phyloP scores from a whole-genome alignment of 2,888 invertebrate species.

The Calephelis perditalis region DNA sequence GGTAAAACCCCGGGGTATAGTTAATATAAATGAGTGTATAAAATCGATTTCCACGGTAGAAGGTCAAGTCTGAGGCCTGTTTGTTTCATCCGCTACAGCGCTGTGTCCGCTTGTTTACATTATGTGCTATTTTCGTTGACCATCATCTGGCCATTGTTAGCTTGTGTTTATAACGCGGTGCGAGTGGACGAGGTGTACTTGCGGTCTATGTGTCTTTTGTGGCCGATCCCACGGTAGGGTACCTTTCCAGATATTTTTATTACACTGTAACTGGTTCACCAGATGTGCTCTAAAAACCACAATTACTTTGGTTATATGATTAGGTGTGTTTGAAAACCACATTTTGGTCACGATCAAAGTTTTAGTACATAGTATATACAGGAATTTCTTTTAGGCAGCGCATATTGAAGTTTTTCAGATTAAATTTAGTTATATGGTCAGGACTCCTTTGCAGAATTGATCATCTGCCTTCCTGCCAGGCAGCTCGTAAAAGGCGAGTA shows the following conservation, averaged over 20 bases:
- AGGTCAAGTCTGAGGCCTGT: slow-evolving; percentile 32
- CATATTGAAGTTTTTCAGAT: too few relatives aligned
- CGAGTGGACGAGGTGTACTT: slow-evolving; percentile 47
- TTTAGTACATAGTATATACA: too few relatives aligned
- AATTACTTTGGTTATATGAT: neutral
- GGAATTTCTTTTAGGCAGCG: too few relatives aligned
- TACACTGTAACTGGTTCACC: neutral
- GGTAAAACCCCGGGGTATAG: neutral
- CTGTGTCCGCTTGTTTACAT: slow-evolving; percentile 73
- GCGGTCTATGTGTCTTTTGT: slow-evolving; percentile 47
- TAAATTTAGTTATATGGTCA: too few relatives aligned
- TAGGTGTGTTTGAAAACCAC: too few relatives aligned
- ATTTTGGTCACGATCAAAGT: too few relatives aligned
- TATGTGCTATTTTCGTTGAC: slow-evolving; percentile 73
- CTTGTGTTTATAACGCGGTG: slow-evolving; percentile 52
- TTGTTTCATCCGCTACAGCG: slow-evolving; percentile 46
- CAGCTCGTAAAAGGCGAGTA: too few relatives aligned
- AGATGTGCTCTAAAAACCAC: neutral
- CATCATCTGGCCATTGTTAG: slow-evolving; percentile 76
- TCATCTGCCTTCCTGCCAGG: too few relatives aligned
- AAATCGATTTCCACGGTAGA: slow-evolving; percentile 25
- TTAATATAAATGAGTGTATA: slow-evolving; percentile 25
- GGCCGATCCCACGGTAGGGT: slow-evolving; percentile 15
- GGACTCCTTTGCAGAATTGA: too few relatives aligned
- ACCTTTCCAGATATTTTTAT: neutral